A percentile compares a stretch with the other conserved stretches of the same genome.
phyloP scores from a whole-genome alignment of 2,888 invertebrate genomes.

The Apodemia mormo region DNA sequence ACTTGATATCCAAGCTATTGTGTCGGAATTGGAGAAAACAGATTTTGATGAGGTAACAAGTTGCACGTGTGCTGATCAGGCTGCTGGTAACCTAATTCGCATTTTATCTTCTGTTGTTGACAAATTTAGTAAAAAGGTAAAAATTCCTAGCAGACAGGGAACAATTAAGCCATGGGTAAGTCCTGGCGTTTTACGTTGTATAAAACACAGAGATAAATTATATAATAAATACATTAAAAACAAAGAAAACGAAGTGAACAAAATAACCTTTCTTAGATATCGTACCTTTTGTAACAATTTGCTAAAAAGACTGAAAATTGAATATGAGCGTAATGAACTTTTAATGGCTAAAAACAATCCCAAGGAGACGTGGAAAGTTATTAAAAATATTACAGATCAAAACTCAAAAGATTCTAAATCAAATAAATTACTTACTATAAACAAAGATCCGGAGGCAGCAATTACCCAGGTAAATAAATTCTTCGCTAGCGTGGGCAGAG shows the following conservation, averaged over 20 bases:
- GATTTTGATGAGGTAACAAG: background rate
- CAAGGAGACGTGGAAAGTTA: too few species aligned
- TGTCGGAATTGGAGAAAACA: background rate
- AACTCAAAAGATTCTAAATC: too few species aligned
- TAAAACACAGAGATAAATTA: too few species aligned
- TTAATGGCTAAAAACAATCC: background rate
- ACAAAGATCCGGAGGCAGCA: too few species aligned
- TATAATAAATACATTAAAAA: background rate
- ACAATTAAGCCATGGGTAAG: too few species aligned
- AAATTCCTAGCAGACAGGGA: background rate
- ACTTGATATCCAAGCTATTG: background rate
- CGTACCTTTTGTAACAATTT: too few species aligned
- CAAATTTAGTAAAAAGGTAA: slow-evolving; percentile 2
- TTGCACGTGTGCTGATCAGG: slow-evolving; percentile 10
- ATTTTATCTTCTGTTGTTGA: background rate
- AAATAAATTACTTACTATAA: too few species aligned
- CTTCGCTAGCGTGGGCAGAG: too few species aligned
- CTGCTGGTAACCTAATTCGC: background rate
- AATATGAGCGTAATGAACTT: background rate
- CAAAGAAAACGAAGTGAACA: background rate
- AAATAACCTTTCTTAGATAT: background rate
- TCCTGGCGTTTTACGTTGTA: too few species aligned
- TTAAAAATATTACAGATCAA: too few species aligned
- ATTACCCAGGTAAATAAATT: too few species aligned
- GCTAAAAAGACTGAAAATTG: too few species aligned